Evolutionary conservation across 2,797 vertebrate species (phyloP), one percentile per base, ranked within the genome.

Genomic region (Hybognathus amarus): DNA sequence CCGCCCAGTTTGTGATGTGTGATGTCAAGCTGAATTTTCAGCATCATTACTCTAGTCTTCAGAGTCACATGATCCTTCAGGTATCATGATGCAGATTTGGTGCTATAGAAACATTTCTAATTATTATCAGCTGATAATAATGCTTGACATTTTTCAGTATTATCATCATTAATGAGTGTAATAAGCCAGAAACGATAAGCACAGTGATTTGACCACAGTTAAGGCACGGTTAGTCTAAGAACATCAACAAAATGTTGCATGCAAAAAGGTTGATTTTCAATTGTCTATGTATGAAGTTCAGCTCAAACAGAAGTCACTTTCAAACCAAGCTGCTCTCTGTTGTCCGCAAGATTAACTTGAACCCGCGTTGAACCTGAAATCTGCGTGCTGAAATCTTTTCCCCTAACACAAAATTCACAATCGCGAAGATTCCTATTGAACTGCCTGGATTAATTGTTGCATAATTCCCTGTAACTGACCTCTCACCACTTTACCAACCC

Each of bases 391-490:
- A 61, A 15, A 64, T 5, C 63, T 11, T 20, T 66, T 6, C 17
- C 63, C 30, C 27, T 33, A 15, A 33, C 3, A 18, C 17, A 33
- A 66, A 66, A 36, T 30, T 66, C 63, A 8, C 17, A 66, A 36
- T 66, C 3, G 6, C 0, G 9, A 11, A 13, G 5, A 42, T 24
- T 42, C 69, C n/a, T 17, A 50, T 50, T 24, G 42, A 71, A 69
- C 5, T 69, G 36, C 12, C 38, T 36, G 30, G 33, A 36, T 18
- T 18, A 30, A 24, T 45, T 9, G 11, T 20, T 40, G 24, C 27
- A 45, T 27, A 61, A 77, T 45, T n/a, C 18, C 36, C 56, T 77
- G 1, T 22, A 63, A 61, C 75, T 22, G 70, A 73, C 56, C 69
- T 50, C 59, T 36, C 13, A 4, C 13, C 40, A 33, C 27, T 82